These are phyloP conservation scores for Siderastrea siderea DNA, from an alignment of 92 coral and sea anemone genomes.

Conservation along the genomic window DNA sequence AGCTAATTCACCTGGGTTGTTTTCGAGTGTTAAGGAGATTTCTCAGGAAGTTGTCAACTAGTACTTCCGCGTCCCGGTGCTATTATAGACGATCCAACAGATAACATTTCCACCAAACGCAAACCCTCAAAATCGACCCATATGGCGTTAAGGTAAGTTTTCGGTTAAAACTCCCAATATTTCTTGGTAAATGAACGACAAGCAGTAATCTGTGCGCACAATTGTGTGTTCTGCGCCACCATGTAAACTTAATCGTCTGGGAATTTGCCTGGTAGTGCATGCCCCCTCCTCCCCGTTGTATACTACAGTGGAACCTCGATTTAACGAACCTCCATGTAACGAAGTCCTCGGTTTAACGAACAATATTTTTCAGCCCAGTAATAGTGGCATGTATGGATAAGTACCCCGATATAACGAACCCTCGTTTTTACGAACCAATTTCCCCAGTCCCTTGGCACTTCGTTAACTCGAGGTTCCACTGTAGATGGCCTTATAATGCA, in stretches of 20 bases:
- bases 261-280: conserved; percentile 31
- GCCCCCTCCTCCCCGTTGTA: neutral
- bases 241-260: conserved; percentile 14
- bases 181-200: neutral
- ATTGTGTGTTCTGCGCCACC: neutral
- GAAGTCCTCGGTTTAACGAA: no score
- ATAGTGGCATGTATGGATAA: no score
- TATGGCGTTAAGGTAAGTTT: neutral
- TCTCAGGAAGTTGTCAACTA: neutral
- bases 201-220: conserved; percentile 1
- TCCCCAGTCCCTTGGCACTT: no score
- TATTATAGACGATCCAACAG: neutral
- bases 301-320: neutral
- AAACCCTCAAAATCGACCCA: neutral
- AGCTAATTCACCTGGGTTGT: conserved; percentile 18
- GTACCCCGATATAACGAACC: no score
- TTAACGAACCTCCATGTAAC: no score
- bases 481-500: neutral
- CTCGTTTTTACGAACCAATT: no score
- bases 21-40: conserved; percentile 29
- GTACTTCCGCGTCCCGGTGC: neutral
- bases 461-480: no score
- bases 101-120: neutral
- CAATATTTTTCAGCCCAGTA: no score
- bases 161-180: conserved; percentile 11